These are phyloP conservation scores for Drosophila busckii DNA, from an alignment of 1,140 invertebrate species.

Conservation along the genomic window DNA sequence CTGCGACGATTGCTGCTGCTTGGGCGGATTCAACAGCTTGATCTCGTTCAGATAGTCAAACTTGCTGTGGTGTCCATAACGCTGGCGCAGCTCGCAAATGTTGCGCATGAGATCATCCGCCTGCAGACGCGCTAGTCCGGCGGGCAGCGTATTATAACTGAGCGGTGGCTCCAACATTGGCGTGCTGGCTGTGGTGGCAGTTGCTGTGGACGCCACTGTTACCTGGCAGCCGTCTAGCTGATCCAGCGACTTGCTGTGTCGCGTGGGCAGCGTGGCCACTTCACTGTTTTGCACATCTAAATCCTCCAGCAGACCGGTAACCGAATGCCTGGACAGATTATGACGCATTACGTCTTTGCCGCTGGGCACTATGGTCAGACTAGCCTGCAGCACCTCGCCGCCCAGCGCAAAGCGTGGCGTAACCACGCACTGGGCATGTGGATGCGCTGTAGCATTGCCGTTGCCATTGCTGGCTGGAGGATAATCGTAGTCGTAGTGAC, in stretches of 20 bases:
- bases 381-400: slow-evolving; percentile 78
- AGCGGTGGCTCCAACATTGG: slow-evolving; percentile 3
- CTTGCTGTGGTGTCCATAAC: slow-evolving; percentile 80
- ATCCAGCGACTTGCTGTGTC: slow-evolving; percentile 90
- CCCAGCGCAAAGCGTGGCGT: slow-evolving; percentile 71
- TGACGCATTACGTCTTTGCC: slow-evolving; percentile 50
- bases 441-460: slow-evolving; percentile 42
- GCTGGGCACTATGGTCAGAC: slow-evolving; percentile 77
- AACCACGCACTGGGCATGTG: slow-evolving; percentile 70
- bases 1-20: slow-evolving; percentile 29
- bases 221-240: slow-evolving; percentile 81
- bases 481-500: slow-evolving; percentile 64
- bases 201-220: slow-evolving; percentile 12
- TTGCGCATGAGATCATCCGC: slow-evolving; percentile 79
- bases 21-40: slow-evolving; percentile 72
- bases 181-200: neutral
- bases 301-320: slow-evolving; percentile 81
- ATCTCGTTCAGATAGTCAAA: slow-evolving; percentile 77
- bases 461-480: slow-evolving; percentile 45
- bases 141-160: slow-evolving; percentile 49
- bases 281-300: slow-evolving; percentile 32
- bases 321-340: slow-evolving; percentile 81
- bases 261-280: slow-evolving; percentile 81
- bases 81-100: slow-evolving; percentile 82
- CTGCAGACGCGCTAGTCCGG: slow-evolving; percentile 47